These are phyloP conservation scores for Enoplosus armatus DNA, from an alignment of 2,797 vertebrate genomes.

Conservation along the genomic window DNA sequence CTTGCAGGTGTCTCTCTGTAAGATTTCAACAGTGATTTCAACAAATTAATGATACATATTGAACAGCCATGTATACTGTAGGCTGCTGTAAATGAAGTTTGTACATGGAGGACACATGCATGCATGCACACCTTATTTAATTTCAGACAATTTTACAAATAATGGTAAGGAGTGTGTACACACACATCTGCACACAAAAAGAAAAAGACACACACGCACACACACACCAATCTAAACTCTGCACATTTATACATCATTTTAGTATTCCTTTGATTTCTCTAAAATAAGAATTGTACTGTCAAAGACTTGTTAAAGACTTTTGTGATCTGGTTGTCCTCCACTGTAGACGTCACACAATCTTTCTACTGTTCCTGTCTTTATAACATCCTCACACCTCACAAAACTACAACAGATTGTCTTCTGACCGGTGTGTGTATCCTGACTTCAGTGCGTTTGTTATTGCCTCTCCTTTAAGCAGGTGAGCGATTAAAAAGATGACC, in stretches of 20 bases:
- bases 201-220: not conserved
- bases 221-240: conserved; percentile 4
- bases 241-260: not conserved
- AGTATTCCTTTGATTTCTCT: not conserved
- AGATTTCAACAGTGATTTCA: not conserved
- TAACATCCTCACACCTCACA: not conserved
- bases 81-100: not conserved
- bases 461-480: conserved; percentile 22
- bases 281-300: not conserved
- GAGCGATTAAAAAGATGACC: conserved; percentile 25
- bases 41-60: not conserved
- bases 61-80: not conserved
- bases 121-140: not conserved
- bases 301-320: not conserved
- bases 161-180: not conserved
- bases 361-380: not conserved
- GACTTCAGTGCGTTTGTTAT: conserved; percentile 1
- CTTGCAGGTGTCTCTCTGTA: not conserved
- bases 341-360: not conserved
- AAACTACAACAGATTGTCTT: not conserved
- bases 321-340: not conserved
- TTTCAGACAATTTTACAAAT: not conserved
- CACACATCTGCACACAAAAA: not conserved
- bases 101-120: not conserved
- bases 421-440: not conserved